Evolutionary conservation across 2,888 invertebrate genomes (phyloP).

Genomic region (Sphaerophoria taeniata): DNA sequence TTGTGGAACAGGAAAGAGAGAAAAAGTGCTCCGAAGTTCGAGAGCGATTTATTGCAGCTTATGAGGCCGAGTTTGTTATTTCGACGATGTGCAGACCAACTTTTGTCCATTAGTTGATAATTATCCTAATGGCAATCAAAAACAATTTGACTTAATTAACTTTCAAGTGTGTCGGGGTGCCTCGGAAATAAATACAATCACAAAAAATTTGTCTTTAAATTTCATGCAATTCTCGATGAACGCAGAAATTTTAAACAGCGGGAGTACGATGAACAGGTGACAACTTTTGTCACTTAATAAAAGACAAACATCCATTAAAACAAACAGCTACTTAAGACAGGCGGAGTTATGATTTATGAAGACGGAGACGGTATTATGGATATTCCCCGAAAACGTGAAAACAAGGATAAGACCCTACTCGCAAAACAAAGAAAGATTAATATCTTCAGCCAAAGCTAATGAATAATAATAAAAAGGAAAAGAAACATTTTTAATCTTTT

Average conservation of each 20-base stretch:
- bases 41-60: conserved; percentile 33
- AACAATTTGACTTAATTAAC: conserved; percentile 25
- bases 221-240: neutral
- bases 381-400: neutral
- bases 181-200: neutral
- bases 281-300: conserved; percentile 9
- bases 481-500: neutral
- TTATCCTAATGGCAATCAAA: conserved; percentile 36
- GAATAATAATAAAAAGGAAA: neutral
- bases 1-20: neutral
- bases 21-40: conserved; percentile 5
- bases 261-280: neutral
- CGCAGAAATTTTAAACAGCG: neutral
- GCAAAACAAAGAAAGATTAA: neutral
- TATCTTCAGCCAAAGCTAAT: neutral
- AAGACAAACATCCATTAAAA: conserved; percentile 17
- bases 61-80: conserved; percentile 6
- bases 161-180: neutral
- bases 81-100: conserved; percentile 21
- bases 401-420: neutral
- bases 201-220: neutral
- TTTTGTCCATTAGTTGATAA: conserved; percentile 28
- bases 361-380: neutral
- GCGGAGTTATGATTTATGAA: conserved; percentile 21
- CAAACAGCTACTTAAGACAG: conserved; percentile 4